Evolutionary conservation across 2,113 vertebrate genomes (phyloP).

Genomic region (Larimichthys crocea): DNA sequence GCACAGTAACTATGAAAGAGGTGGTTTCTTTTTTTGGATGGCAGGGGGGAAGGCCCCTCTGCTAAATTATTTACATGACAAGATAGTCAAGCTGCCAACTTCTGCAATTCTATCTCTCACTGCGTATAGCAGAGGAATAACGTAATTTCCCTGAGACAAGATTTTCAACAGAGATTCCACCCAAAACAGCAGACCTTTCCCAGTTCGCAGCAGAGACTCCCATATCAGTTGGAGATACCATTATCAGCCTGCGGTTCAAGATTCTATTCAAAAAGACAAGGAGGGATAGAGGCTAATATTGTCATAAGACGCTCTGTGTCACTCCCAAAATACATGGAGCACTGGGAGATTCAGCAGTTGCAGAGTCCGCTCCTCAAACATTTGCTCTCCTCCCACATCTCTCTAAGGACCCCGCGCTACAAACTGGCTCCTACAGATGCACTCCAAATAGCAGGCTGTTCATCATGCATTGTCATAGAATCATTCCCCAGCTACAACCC

Average conservation of each 20-base stretch:
- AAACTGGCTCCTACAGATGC: conserved; percentile 74
- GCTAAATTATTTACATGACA: conserved; percentile 71
- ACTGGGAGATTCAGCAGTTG: conserved; percentile 66
- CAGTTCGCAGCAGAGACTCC: conserved; percentile 60
- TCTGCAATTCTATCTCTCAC: conserved; percentile 58
- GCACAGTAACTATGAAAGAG: conserved; percentile 13
- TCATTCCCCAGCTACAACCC: conserved; percentile 42
- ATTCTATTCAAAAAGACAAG: conserved; percentile 73
- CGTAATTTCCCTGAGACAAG: conserved; percentile 69
- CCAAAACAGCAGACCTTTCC: conserved; percentile 58
- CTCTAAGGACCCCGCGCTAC: conserved; percentile 69
- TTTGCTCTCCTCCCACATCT: conserved; percentile 77
- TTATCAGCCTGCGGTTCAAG: conserved; percentile 66
- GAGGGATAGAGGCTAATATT: conserved; percentile 73
- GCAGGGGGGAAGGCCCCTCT: conserved; percentile 28
- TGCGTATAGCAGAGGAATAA: conserved; percentile 61
- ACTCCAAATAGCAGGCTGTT: conserved; percentile 81
- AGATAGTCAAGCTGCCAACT: conserved; percentile 71
- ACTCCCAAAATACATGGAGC: conserved; percentile 69
- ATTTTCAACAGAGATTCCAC: conserved; percentile 67
- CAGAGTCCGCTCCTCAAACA: conserved; percentile 77
- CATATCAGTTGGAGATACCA: conserved; percentile 65
- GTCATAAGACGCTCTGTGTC: conserved; percentile 74
- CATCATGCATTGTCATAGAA: conserved; percentile 81
- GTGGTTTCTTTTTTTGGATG: conserved; percentile 22